Base-by-base conservation (phyloP, 2,113 vertebrate genomes). In the Centrocercus urophasianus region DNA sequence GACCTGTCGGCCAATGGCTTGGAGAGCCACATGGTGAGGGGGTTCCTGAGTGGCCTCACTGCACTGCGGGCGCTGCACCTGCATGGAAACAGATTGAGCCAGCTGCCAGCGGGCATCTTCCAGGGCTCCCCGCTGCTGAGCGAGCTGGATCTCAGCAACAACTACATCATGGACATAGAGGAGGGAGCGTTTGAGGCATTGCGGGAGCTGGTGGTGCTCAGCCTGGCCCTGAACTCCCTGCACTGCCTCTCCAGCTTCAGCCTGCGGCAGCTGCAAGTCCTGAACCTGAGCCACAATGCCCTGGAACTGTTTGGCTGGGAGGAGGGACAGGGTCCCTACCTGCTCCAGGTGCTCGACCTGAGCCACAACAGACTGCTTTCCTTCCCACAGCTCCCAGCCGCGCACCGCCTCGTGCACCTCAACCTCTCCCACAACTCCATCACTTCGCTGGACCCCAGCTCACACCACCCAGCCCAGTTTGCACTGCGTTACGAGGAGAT, bases 401-500 rank as follows among this genome's bases (percentile, higher is more conserved):
- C 85, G 32, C 97, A 95, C 57, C 27, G 22, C 42, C 83, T 98
- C 83, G 96, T 71, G 54, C 97, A 98, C 91, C 93, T 99, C 71
- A 95, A 98, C 93, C 97, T 99, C 81, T 98, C 98, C 84, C 96
- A 97, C 93, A 98, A 98, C 71, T 81, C 91, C 24, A 80, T 99
- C 13, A 90, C 92, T 36, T 90, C 94, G 36, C 92, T 98, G 74
- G 79, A 95, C 75, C 92, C 93, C 73, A 74, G 83, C 67, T 74
- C 59, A 3, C 34, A 4, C 38, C n/a, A 14, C 24, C 94, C 93
- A 17, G 80, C 74, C 10, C 88, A 93, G 42, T 91, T 75, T 8
- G 76, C 83, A 11, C 91, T 84, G 75, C 96, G 66, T 72, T 98
- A 98, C 67, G 19, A 79, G 86, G 96, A 97, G 32, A 90, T 98